A percentile compares a stretch with the other conserved stretches of the same genome.
phyloP scores from a whole-genome alignment of 2,113 vertebrate genomes.

The Chaetops frenatus region DNA sequence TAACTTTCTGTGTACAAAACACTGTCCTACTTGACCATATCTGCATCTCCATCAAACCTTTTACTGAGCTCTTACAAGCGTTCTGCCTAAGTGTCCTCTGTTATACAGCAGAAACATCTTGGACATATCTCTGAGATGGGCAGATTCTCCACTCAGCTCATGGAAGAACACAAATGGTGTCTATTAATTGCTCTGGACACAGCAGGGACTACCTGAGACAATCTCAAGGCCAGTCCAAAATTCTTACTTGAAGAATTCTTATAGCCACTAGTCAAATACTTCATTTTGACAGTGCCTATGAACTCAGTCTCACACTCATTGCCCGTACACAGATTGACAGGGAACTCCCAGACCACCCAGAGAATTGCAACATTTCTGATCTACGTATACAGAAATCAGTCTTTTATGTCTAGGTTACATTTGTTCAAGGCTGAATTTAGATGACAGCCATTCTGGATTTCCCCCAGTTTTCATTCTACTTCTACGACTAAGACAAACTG shows the following conservation, averaged over 20 bases:
- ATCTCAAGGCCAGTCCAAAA: not conserved
- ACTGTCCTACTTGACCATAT: not conserved
- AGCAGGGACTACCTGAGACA: not conserved
- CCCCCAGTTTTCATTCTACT: not conserved
- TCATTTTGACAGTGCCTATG: not conserved
- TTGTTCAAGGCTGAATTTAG: not conserved
- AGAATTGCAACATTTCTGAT: not conserved
- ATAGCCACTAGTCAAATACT: not conserved
- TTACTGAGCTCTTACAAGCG: not conserved
- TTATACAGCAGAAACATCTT: not conserved
- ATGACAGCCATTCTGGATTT: not conserved
- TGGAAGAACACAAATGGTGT: not conserved
- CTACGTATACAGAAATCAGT: not conserved
- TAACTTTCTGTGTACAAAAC: not conserved
- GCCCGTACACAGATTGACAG: not conserved
- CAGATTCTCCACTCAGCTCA: not conserved
- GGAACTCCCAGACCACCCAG: not conserved
- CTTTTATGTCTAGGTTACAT: not conserved
- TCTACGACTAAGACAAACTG: not conserved
- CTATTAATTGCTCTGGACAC: not conserved
- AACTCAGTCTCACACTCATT: not conserved
- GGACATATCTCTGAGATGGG: not conserved
- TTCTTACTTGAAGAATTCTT: not conserved
- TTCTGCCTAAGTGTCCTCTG: not conserved
- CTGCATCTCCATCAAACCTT: not conserved